phyloP scores from a whole-genome alignment of 2,888 invertebrate genomes.

The Ceriagrion tenellum region DNA sequence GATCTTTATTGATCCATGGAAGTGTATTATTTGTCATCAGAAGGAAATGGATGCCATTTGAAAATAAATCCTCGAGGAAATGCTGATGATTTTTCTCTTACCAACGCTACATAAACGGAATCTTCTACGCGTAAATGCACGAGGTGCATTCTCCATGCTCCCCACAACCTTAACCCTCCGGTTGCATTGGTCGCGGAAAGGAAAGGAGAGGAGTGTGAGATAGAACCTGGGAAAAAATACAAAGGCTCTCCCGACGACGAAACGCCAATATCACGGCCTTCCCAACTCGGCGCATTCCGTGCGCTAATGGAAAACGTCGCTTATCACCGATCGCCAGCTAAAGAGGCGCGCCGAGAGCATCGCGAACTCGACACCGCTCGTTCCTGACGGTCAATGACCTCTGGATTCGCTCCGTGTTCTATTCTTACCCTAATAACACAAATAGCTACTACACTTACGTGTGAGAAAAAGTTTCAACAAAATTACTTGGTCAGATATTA shows the following conservation, averaged over 20 bases:
- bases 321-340: not conserved
- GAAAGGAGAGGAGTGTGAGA: too few species aligned
- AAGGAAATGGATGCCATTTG: too few species aligned
- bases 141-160: too few species aligned
- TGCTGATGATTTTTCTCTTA: too few species aligned
- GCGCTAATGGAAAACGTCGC: constrained; percentile 10
- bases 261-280: constrained; percentile 9
- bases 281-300: not conserved
- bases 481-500: too few species aligned
- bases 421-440: constrained; percentile 8
- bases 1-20: too few species aligned
- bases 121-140: too few species aligned
- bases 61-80: too few species aligned
- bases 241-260: constrained; percentile 1
- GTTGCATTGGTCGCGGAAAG: not conserved
- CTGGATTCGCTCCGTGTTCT: not conserved
- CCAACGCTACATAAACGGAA: too few species aligned
- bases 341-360: not conserved
- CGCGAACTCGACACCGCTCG: not conserved
- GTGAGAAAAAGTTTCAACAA: too few species aligned
- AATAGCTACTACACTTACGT: not conserved
- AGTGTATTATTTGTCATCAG: too few species aligned
- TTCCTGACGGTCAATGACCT: not conserved
- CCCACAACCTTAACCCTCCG: too few species aligned
- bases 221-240: not conserved